Evolutionary conservation across 2,888 invertebrate species (phyloP).

Genomic region (Helicoverpa assulta): DNA sequence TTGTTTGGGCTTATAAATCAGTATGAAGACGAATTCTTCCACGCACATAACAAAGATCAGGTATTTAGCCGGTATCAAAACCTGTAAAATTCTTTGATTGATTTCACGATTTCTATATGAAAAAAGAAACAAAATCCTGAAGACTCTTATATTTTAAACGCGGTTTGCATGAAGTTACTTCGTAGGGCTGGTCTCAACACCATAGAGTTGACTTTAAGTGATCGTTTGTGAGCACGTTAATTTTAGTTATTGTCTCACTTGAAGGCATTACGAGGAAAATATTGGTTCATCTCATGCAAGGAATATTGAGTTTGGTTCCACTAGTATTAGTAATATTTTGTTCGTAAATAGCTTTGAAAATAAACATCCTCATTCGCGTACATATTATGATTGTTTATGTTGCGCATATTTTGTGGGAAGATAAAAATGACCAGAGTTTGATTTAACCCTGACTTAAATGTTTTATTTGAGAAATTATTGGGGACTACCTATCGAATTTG

Average conservation of each 20-base stretch:
- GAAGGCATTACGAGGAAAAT: constrained; percentile 23
- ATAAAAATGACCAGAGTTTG: constrained; percentile 14
- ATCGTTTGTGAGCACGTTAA: constrained; percentile 36
- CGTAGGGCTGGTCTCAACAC: neutral
- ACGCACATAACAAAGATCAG: too few relatives aligned
- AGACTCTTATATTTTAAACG: too few relatives aligned
- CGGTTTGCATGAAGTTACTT: neutral
- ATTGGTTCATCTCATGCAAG: constrained; percentile 23
- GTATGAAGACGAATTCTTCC: too few relatives aligned
- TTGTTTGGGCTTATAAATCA: too few relatives aligned
- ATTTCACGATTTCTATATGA: too few relatives aligned
- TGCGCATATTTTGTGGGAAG: constrained; percentile 8
- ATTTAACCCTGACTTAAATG: constrained; percentile 21
- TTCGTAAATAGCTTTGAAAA: constrained; percentile 45
- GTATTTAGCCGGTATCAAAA: too few relatives aligned
- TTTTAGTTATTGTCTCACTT: constrained; percentile 29
- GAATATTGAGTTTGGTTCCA: constrained; percentile 27
- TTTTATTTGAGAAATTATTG: neutral
- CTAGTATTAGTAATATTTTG: constrained; percentile 31
- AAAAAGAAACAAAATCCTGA: too few relatives aligned
- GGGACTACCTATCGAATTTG: neutral
- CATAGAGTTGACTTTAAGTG: constrained; percentile 28
- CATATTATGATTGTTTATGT: constrained; percentile 34
- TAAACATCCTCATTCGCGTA: constrained; percentile 48
- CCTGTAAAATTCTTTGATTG: too few relatives aligned